Evolutionary conservation across 1,140 invertebrate species (phyloP), one percentile per base, ranked within the genome.

Genomic region (Heliconius nattereri): DNA sequence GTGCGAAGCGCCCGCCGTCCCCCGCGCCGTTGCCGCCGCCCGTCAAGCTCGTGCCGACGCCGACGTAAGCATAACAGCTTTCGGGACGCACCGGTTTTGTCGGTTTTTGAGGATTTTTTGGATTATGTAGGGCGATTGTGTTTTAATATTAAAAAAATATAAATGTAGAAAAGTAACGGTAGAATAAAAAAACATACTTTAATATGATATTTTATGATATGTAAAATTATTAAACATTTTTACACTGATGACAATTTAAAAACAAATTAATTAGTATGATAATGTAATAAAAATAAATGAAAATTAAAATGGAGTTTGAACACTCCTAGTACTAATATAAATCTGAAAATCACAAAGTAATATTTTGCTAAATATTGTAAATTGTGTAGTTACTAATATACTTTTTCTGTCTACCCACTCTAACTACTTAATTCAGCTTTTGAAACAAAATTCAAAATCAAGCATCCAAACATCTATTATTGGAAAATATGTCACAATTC

Each of bases 1-100:
- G 96, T 95, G 97, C 97, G 95, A 97, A 97, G 96, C 92, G 91
- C 94, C 96, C 95, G 95, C 97, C 96, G 91, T 97, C 96, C 95
- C 97, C 96, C 95, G 95, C 96, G 94, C 96, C 96, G 92, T 94
- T 97, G 94, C 96, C 96, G 86, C 96, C 96, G 91, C 96, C 96
- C 86, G 96, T 97, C 94, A 97, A 96, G 95, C 95, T 97, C 95
- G 96, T 96, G 92, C 95, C 95, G 81, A 96, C 96, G 85, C 96
- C 96, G 89, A 95, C 96, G 96, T 96, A 96, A 96, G 93, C 87
- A 86, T 84, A 85, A 37, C 19, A 76, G 32, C 60, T 70, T 71
- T 76, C 57, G 60, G 45, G 60, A 29, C 66, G 23, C 13, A n/a
- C 23, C 16, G 5, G 37, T 60, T 75, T 76, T 66, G 26, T 40